A percentile compares a stretch with the other conserved stretches of the same genome.
These are phyloP conservation scores for Tolypeutes matacus DNA, from an alignment of 2,797 vertebrate genomes.

Conservation along the genomic window DNA sequence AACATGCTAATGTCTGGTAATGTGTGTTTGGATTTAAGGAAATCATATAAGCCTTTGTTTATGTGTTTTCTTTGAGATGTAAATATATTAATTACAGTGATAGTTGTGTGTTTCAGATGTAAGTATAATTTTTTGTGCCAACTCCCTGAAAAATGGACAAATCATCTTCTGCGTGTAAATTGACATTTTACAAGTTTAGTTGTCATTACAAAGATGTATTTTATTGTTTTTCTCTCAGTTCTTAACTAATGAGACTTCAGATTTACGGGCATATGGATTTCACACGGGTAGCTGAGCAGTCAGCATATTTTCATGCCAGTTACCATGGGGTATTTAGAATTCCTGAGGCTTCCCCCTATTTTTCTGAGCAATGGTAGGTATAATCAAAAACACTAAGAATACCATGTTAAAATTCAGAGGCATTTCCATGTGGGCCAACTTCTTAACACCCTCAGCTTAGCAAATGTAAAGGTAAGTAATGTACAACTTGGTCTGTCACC, in stretches of 20 bases:
- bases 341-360: background rate
- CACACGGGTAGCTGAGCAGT: background rate
- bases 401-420: constrained; percentile 28
- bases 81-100: background rate
- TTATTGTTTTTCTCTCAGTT: constrained; percentile 6
- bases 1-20: background rate
- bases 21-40: constrained; percentile 20
- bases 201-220: background rate
- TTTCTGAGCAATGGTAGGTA: background rate
- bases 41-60: background rate
- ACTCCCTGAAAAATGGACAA: background rate
- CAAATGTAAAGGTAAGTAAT: rapidly evolving
- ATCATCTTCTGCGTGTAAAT: background rate
- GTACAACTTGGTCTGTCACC: background rate
- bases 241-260: constrained; percentile 7
- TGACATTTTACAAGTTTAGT: constrained; percentile 8
- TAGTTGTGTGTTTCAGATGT: constrained; percentile 32
- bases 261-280: background rate
- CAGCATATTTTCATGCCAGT: background rate
- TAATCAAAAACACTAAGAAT: background rate
- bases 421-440: constrained; percentile 24
- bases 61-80: constrained; percentile 36
- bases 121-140: background rate
- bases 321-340: background rate
- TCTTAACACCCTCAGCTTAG: background rate